phyloP scores from a whole-genome alignment of 1,140 invertebrate genomes.

The Brachionus rubens region DNA sequence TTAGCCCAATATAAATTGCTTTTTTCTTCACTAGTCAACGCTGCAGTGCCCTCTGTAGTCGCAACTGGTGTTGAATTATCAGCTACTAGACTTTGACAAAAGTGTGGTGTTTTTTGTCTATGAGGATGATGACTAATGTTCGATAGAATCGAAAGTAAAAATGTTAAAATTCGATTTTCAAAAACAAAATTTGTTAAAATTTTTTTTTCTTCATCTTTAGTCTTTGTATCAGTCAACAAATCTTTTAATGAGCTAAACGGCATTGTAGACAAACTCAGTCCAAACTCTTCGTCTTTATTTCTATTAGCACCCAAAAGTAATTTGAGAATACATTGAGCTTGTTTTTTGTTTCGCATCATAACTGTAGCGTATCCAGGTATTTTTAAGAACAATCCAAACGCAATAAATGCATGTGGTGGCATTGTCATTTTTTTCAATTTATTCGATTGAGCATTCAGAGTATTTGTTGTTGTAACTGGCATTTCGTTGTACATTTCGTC shows the following conservation, averaged over 20 bases:
- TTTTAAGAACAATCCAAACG: slow-evolving; percentile 80
- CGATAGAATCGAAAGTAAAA: slow-evolving; percentile 78
- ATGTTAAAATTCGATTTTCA: slow-evolving; percentile 48
- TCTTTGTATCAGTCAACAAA: slow-evolving; percentile 73
- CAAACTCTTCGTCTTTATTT: slow-evolving; percentile 72
- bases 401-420: slow-evolving; percentile 81
- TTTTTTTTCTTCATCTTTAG: slow-evolving; percentile 74
- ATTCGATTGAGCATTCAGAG: background rate
- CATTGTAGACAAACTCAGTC: slow-evolving; percentile 68
- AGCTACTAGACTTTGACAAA: background rate
- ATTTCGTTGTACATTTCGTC: slow-evolving; percentile 50
- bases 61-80: background rate
- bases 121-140: slow-evolving; percentile 79
- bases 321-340: slow-evolving; percentile 77
- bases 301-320: slow-evolving; percentile 82
- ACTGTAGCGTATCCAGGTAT: slow-evolving; percentile 84
- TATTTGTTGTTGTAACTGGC: slow-evolving; percentile 5
- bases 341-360: slow-evolving; percentile 74
- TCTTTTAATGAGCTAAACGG: slow-evolving; percentile 80
- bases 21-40: slow-evolving; percentile 61
- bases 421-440: slow-evolving; percentile 61
- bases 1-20: slow-evolving; percentile 78
- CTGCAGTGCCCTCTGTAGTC: slow-evolving; percentile 54
- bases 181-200: slow-evolving; percentile 54
- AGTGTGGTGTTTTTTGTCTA: slow-evolving; percentile 48